Evolutionary conservation across 2,797 vertebrate genomes (phyloP).

Genomic region (Gymnocypris eckloni): DNA sequence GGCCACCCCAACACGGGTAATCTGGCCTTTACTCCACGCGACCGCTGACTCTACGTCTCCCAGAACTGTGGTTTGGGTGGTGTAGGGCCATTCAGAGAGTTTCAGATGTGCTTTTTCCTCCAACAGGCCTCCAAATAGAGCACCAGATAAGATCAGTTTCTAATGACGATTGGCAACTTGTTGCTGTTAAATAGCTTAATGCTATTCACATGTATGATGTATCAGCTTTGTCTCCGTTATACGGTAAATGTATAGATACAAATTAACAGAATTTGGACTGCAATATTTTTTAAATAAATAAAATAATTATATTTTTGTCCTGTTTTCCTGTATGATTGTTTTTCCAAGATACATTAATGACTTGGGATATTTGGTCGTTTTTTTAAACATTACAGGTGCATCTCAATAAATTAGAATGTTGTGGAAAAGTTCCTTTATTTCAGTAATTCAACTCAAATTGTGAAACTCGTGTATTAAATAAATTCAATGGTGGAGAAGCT

Average conservation of each 20-base stretch:
- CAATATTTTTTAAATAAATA: too few relatives aligned
- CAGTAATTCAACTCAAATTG: too few relatives aligned
- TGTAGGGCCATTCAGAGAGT: constrained; percentile 64
- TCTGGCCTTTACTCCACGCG: constrained; percentile 69
- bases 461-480: too few relatives aligned
- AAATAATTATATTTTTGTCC: background rate
- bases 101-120: constrained; percentile 65
- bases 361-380: background rate
- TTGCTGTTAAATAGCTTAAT: background rate
- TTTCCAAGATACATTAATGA: background rate
- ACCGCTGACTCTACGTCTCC: constrained; percentile 66
- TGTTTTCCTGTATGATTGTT: background rate
- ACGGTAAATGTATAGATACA: background rate
- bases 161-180: background rate
- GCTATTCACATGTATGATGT: background rate
- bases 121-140: constrained; percentile 63
- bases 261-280: background rate
- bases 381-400: background rate
- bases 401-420: too few relatives aligned
- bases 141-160: constrained; percentile 61
- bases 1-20: constrained; percentile 70
- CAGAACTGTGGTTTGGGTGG: constrained; percentile 70
- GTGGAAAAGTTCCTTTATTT: too few relatives aligned
- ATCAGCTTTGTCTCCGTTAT: background rate
- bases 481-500: too few relatives aligned